phyloP scores from a whole-genome alignment of 2,113 vertebrate species.

The Falco punctatus region DNA sequence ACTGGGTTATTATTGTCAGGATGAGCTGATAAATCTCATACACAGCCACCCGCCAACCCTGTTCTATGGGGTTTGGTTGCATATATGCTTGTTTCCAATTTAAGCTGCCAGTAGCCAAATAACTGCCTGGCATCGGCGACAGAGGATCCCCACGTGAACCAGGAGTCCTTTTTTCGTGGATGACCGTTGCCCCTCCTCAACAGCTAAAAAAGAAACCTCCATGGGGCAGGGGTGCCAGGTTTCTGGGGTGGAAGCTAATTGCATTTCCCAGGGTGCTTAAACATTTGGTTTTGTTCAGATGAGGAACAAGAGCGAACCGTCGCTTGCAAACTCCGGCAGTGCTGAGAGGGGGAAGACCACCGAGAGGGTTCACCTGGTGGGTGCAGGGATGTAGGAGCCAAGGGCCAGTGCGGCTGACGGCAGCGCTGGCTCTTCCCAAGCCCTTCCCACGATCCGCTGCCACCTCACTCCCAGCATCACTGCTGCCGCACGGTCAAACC shows the following conservation, averaged over 20 bases:
- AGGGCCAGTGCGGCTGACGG: fast-evolving
- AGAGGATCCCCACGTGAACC: not conserved
- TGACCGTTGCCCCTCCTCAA: not conserved
- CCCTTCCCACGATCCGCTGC: not conserved
- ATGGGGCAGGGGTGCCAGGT: no score
- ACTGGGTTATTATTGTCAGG: not conserved
- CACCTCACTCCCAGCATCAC: not conserved
- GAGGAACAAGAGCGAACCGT: not conserved
- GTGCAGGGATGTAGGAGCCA: not conserved
- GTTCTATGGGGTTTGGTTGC: not conserved
- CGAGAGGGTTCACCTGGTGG: fast-evolving
- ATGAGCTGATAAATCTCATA: not conserved
- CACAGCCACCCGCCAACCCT: not conserved
- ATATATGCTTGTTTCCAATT: not conserved
- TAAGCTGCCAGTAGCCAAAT: not conserved
- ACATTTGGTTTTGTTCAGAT: not conserved
- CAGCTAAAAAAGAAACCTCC: not conserved
- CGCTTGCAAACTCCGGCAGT: not conserved
- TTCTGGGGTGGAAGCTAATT: fast-evolving
- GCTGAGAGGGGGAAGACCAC: not conserved
- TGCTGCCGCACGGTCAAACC: not conserved
- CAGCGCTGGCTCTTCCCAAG: not conserved
- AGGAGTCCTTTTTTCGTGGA: not conserved
- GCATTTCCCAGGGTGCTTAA: fast-evolving
- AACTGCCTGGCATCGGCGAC: not conserved